Conservation (phyloP, 2,113 vertebrate genomes). For the Ammodytes marinus region DNA sequence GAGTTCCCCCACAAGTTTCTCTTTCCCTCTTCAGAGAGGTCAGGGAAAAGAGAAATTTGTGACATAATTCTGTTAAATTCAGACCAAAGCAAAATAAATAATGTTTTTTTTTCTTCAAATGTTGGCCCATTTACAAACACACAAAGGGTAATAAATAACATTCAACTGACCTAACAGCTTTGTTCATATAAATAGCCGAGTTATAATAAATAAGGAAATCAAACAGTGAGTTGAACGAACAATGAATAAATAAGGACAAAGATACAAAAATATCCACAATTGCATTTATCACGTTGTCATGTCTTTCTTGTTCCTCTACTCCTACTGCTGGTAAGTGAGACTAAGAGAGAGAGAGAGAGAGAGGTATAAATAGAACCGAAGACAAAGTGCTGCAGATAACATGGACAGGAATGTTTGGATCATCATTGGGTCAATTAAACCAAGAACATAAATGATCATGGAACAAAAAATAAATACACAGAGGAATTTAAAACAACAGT, state of each 20-base stretch:
- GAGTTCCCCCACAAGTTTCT: constrained; percentile 77
- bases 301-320: constrained; percentile 80
- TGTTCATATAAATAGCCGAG: constrained; percentile 90
- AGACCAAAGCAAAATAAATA: constrained; percentile 80
- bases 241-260: constrained; percentile 82
- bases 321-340: constrained; percentile 82
- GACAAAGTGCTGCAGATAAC: constrained; percentile 74
- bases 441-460: constrained; percentile 64
- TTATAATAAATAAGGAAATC: constrained; percentile 88
- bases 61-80: constrained; percentile 82
- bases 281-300: constrained; percentile 82
- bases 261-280: constrained; percentile 95
- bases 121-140: constrained; percentile 86
- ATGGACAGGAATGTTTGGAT: constrained; percentile 66
- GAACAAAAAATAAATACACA: constrained; percentile 77
- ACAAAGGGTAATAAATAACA: constrained; percentile 88
- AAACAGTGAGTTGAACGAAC: constrained; percentile 79
- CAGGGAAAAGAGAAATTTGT: constrained; percentile 82
- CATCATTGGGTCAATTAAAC: constrained; percentile 65
- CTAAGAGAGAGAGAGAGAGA: constrained; percentile 72
- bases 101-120: constrained; percentile 82
- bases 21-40: constrained; percentile 77
- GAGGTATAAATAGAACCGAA: constrained; percentile 65
- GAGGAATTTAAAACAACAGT: constrained; percentile 71
- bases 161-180: constrained; percentile 86